Conservation (phyloP, 2,113 vertebrate species). For the Tichodroma muraria region DNA sequence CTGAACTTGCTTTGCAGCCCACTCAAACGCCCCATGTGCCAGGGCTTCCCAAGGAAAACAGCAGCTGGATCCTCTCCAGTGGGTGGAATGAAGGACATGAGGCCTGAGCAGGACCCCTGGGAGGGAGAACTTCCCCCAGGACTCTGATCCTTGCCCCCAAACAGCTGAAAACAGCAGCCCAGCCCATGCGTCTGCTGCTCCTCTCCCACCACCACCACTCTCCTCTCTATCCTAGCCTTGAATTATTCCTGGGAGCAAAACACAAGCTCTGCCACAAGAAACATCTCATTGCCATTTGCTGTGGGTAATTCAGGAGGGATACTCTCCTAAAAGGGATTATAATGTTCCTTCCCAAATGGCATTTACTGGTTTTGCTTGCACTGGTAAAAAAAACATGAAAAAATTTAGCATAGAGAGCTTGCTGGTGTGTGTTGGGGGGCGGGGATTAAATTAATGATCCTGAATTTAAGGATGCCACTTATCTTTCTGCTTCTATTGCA, state of each 20-base stretch:
- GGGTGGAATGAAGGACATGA: not conserved
- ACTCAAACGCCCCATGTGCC: not conserved
- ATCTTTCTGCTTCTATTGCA: slow-evolving; percentile 19
- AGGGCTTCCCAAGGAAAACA: not conserved
- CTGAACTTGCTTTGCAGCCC: not conserved
- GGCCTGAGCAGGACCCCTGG: too few species aligned
- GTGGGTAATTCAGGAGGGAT: not conserved
- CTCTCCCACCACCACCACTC: accelerated
- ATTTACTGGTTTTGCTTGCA: not conserved
- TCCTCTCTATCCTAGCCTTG: not conserved
- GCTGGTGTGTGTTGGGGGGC: not conserved
- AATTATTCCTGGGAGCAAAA: not conserved
- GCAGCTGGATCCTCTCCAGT: not conserved
- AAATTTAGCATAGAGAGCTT: not conserved
- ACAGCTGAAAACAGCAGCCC: not conserved
- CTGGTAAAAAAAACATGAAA: not conserved
- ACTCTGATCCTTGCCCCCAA: not conserved
- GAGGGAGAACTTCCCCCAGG: not conserved
- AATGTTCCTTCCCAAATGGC: not conserved
- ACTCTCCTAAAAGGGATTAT: not conserved
- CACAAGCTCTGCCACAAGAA: not conserved
- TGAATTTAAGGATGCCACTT: slow-evolving; percentile 39
- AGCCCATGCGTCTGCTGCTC: not conserved
- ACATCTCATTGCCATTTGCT: not conserved
- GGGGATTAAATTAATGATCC: slow-evolving; percentile 26